phyloP scores from a whole-genome alignment of 1,140 invertebrate species.

The Telenomus remus region DNA sequence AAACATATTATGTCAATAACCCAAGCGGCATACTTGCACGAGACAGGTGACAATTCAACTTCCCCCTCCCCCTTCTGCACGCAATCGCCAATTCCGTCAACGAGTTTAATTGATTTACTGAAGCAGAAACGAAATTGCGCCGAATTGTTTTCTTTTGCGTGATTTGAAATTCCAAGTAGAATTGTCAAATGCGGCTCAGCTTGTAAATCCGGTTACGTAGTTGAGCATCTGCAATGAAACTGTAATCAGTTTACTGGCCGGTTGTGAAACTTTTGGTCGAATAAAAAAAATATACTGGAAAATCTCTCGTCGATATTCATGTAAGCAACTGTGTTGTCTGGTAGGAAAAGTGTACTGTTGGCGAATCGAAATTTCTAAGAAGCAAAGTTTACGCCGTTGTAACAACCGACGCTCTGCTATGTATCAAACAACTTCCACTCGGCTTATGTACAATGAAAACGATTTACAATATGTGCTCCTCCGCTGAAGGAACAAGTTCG shows the following conservation, averaged over 20 bases:
- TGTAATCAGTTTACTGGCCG: conserved; percentile 24
- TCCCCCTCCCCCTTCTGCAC: not conserved
- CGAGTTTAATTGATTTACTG: conserved; percentile 9
- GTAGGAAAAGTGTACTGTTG: conserved; percentile 36
- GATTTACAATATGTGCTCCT: conserved; percentile 42
- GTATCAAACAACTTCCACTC: conserved; percentile 22
- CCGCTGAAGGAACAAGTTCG: conserved; percentile 15
- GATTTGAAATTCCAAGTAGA: conserved; percentile 19
- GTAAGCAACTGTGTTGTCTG: conserved; percentile 35
- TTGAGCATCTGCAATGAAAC: conserved; percentile 40
- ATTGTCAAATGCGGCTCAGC: conserved; percentile 16
- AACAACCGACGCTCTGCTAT: conserved; percentile 19
- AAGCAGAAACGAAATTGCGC: not conserved
- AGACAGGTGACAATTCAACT: conserved; percentile 14
- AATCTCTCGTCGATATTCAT: conserved; percentile 46
- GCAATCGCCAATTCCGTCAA: not conserved
- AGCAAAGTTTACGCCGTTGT: conserved; percentile 20
- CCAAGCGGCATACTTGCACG: conserved; percentile 17
- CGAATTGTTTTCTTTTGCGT: conserved; percentile 16
- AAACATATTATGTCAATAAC: conserved; percentile 53
- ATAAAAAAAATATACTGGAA: conserved; percentile 10
- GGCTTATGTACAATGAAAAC: conserved; percentile 35
- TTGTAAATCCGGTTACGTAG: conserved; percentile 16
- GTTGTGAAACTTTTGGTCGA: conserved; percentile 14
- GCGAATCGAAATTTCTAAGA: conserved; percentile 42